Evolutionary conservation across 2,797 vertebrate species (phyloP).

Genomic region (Parauchenoglanis ngamensis): DNA sequence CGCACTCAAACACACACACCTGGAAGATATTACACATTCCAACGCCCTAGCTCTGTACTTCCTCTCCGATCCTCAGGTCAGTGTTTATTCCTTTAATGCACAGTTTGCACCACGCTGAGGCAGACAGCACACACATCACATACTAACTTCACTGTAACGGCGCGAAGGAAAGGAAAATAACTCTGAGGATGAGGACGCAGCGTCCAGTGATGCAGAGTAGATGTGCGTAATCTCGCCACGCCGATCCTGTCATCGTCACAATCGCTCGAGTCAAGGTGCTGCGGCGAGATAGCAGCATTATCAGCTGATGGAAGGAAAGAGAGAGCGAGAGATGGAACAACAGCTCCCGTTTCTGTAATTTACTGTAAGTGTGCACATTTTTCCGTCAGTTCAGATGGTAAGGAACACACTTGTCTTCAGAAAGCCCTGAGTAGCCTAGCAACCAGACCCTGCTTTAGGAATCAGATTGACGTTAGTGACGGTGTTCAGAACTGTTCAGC

Average conservation of each 20-base stretch:
- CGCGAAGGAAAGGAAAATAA: conserved; percentile 58
- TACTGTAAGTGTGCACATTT: background rate
- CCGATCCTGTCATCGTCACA: conserved; percentile 33
- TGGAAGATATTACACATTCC: background rate
- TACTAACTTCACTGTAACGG: conserved; percentile 57
- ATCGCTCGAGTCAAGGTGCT: conserved; percentile 43
- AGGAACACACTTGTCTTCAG: background rate
- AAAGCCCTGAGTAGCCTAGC: background rate
- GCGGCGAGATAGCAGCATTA: conserved; percentile 39
- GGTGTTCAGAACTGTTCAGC: too few species aligned
- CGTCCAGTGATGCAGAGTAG: conserved; percentile 44
- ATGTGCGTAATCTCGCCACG: conserved; percentile 30
- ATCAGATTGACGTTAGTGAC: background rate
- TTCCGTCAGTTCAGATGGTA: background rate
- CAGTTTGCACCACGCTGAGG: background rate
- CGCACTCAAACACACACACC: background rate
- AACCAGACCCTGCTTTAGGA: background rate
- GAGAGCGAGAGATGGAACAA: background rate
- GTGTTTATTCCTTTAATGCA: conserved; percentile 25
- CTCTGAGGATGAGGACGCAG: conserved; percentile 45
- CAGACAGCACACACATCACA: background rate
- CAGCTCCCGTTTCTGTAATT: background rate
- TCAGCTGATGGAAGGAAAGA: background rate
- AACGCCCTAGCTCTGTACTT: background rate
- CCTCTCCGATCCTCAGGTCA: background rate